Evolutionary conservation across 2,888 invertebrate genomes (phyloP), one percentile per base, ranked within the genome.

Genomic region (Tachina lurida): DNA sequence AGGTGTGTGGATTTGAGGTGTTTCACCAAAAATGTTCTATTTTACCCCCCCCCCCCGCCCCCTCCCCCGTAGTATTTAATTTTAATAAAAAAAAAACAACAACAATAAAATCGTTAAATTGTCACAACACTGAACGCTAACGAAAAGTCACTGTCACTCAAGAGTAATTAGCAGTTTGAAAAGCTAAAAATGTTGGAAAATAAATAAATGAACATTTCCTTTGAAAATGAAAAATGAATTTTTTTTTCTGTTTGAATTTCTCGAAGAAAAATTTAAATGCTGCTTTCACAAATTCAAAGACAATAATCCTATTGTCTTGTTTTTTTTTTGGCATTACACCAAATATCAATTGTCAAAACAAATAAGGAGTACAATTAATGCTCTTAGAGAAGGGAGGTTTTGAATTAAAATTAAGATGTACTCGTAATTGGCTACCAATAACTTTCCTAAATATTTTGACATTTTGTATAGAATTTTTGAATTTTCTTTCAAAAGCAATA

Each of bases 161-260:
- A 90, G 89, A 79, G 89, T 90, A 91, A 91, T 91, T 91, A 91
- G 89, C 90, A 89, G 86, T 88, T 85, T 41, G 22, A 70, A 74
- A 75, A 19, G 47, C 75, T 45, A 73, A 54, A 76, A 76, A 43
- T 49, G 58, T 12, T 47, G 52, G 12, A n/a, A 82, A 76, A 70
- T 41, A 62, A 49, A 65, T 22, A 63, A 49, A 17, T 12, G 47
- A 47, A 65, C 10, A 54, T 54, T 19, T 54, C 43, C 9, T 4
- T 60, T 60, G 2, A 13, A 56, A 56, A 74, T 52, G 7, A 31
- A 31, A 31, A 31, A 31, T 7, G 7, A 41, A 1, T 15, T 15
- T 1, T 31, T 45, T 76, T 19, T 56, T 47, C 10, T 65, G 2
- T 52, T 60, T 10, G 4, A 78, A 62, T 41, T 73, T 17, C 12